These are phyloP conservation scores for Leucophenga varia DNA, from an alignment of 1,140 invertebrate genomes.

Conservation along the genomic window DNA sequence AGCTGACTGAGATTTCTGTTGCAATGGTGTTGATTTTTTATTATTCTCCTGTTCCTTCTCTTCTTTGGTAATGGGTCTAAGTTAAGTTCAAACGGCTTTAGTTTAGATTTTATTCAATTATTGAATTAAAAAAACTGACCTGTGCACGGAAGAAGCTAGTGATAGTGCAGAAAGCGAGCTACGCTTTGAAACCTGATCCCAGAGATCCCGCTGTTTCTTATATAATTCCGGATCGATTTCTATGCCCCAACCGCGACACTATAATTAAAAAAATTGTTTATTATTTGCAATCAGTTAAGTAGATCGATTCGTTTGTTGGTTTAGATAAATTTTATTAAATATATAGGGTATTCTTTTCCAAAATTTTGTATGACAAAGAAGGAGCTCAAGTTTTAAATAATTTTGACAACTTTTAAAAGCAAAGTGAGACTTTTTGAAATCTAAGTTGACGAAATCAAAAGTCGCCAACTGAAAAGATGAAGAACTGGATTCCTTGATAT, in stretches of 20 bases:
- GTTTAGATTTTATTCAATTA: no score
- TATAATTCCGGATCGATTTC: conserved; percentile 80
- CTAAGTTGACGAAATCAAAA: no score
- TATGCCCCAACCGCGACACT: conserved; percentile 88
- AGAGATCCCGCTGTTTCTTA: conserved; percentile 79
- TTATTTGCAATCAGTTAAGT: not conserved
- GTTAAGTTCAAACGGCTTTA: no score
- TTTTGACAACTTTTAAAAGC: no score
- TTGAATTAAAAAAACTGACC: conserved; percentile 63
- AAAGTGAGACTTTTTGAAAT: no score
- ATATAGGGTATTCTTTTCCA: no score
- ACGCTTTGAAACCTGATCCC: conserved; percentile 85
- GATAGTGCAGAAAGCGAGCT: conserved; percentile 85
- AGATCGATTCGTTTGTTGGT: no score
- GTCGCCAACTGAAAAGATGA: no score
- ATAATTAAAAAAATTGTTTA: conserved; percentile 35
- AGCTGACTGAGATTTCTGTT: conserved; percentile 37
- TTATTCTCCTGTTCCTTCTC: conserved; percentile 86
- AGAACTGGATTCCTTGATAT: no score
- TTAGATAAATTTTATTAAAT: no score
- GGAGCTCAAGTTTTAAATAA: no score
- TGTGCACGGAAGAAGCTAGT: conserved; percentile 80
- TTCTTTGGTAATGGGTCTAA: conserved; percentile 77
- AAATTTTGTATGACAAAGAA: no score
- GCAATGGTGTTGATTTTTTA: conserved; percentile 72